Percentiles rank a stretch among this genome's conserved stretches.
Evolutionary conservation across 2,797 vertebrate species (phyloP).

Genomic region (Lepus oiostolus): DNA sequence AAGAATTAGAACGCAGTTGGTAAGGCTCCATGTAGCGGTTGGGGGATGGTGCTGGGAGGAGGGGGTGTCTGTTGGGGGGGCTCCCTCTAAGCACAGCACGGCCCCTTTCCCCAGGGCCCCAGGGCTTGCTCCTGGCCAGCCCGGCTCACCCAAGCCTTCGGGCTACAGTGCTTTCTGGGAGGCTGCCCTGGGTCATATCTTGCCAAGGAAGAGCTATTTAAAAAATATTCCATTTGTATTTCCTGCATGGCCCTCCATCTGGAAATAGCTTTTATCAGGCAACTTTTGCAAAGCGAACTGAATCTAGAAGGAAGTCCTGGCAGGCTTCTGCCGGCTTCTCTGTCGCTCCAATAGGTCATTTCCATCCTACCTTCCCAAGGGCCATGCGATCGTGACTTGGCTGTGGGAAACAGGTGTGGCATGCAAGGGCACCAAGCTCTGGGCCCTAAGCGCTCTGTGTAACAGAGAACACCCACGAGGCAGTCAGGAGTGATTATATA

Average conservation of each 20-base stretch:
- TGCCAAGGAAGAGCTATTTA: constrained; percentile 66
- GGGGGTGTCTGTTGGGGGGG: too few relatives aligned
- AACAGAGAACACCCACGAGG: background rate
- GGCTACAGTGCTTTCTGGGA: background rate
- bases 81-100: background rate
- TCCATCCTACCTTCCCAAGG: constrained; percentile 61
- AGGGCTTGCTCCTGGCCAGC: background rate
- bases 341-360: constrained; percentile 66
- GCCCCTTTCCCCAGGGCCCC: background rate
- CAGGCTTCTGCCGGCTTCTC: constrained; percentile 60
- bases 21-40: too few relatives aligned
- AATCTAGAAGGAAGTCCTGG: constrained; percentile 70
- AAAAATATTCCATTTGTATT: constrained; percentile 77
- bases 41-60: rapidly evolving
- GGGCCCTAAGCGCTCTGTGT: background rate
- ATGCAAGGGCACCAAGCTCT: background rate
- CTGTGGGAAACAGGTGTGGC: constrained; percentile 25
- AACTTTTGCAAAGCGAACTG: constrained; percentile 68
- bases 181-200: constrained; percentile 14
- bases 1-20: background rate
- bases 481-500: background rate
- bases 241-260: constrained; percentile 76
- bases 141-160: background rate
- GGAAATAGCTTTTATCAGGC: constrained; percentile 82
- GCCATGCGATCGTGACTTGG: constrained; percentile 41